Evolutionary conservation across 2,113 vertebrate species (phyloP), one percentile per base, ranked within the genome.

Genomic region (Phylloscopus trochiloides): DNA sequence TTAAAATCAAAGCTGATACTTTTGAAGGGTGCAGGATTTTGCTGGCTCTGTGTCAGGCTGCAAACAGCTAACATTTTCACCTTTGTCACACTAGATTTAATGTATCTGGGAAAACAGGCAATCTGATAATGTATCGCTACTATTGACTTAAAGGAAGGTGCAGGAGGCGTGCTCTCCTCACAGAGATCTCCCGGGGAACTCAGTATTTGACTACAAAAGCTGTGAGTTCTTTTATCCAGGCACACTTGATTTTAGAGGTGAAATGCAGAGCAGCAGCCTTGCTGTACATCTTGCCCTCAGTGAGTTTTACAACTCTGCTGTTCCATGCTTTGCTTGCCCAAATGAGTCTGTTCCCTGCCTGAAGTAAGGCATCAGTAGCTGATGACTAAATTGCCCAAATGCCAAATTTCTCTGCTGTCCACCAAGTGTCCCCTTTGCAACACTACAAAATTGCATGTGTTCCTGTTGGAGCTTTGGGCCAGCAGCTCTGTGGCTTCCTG

Each of bases 181-280:
- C n/a, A 86, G 22, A 75, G 52, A 79, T 95, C 90, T 91, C 92
- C 71, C 2, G 1, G 25, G 54, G 51, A 90, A 50, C 74, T 95
- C 81, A 75, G 54, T 89, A 95, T 94, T 95, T 79, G 58, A 96
- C 81, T 92, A 88, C 62, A 96, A 88, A 91, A 85, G 66, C 87
- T 20, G 4, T 10, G 71, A 86, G 62, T 79, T 82, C 77, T 87
- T 91, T 91, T 19, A 92, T 94, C 42, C 67, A 73, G 32, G 71
- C 62, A 62, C 26, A 50, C 12, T 73, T 73, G 77, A 95, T 95
- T 95, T 93, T 87, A 58, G 72, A 92, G 90, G 38, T 73, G 81
- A 95, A 88, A 82, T 12, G 62, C 73, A 73, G 70, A 82, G 45
- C 62, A 73, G 32, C 38, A 84, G 50, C 45, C 42, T 72, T 28